A percentile compares a stretch with the other conserved stretches of the same genome.
Conservation (phyloP, 2,113 vertebrate genomes). For the Desmodus rotundus region DNA sequence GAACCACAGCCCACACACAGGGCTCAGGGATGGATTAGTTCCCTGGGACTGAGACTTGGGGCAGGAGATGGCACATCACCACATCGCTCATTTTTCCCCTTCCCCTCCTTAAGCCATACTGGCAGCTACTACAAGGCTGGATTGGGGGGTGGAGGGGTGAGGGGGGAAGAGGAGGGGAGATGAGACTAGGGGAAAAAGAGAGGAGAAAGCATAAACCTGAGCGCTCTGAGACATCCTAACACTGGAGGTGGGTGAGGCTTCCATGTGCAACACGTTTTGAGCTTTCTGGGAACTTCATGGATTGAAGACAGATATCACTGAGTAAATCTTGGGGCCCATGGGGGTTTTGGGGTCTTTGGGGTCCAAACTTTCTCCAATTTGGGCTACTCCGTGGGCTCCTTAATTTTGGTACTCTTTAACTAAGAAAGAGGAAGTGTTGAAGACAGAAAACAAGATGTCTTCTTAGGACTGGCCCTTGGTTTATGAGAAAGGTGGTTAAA, state of each 20-base stretch:
- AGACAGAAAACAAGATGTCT: neutral
- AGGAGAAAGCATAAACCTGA: neutral
- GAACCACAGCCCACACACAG: rapidly evolving
- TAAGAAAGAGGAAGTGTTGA: neutral
- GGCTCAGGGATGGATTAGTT: neutral
- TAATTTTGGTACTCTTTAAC: neutral
- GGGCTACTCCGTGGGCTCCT: neutral
- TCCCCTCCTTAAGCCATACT: rapidly evolving
- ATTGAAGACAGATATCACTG: neutral
- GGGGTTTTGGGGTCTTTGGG: neutral
- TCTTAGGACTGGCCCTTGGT: neutral
- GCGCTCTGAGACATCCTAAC: neutral
- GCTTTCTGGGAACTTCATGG: neutral
- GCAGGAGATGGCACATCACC: rapidly evolving
- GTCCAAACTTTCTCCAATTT: neutral
- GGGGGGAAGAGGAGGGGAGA: neutral
- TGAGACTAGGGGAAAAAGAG: neutral
- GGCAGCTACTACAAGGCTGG: neutral
- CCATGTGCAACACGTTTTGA: neutral
- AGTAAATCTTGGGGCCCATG: neutral
- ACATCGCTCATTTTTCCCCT: neutral
- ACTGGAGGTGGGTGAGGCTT: neutral
- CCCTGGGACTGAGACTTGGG: neutral
- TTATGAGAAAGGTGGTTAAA: neutral
- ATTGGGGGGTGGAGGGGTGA: rapidly evolving